phyloP scores from a whole-genome alignment of 1,140 invertebrate genomes.

The Sycophaga agraensis region DNA sequence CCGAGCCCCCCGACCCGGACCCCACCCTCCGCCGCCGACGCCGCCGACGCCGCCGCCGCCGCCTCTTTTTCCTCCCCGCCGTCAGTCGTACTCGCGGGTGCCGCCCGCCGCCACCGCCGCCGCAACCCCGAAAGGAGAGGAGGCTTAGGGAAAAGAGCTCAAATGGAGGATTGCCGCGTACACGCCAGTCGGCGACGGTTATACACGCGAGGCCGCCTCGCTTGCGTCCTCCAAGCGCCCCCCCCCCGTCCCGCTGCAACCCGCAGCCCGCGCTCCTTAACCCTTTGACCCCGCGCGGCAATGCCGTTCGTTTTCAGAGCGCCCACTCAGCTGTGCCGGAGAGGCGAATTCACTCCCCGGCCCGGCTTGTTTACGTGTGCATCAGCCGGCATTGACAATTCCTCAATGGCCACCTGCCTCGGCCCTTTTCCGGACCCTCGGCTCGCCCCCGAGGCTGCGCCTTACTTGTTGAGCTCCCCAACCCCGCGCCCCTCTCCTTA shows the following conservation, averaged over 20 bases:
- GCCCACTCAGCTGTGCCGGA: background rate
- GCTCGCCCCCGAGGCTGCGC: no score
- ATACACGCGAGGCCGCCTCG: background rate
- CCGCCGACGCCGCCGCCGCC: conserved; percentile 16
- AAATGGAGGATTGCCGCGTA: conserved; percentile 43
- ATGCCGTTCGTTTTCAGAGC: conserved; percentile 4
- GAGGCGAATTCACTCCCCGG: conserved; percentile 4
- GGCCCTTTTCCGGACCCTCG: no score
- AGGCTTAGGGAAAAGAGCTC: conserved; percentile 50
- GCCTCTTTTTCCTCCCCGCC: conserved; percentile 4
- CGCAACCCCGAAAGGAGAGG: conserved; percentile 42
- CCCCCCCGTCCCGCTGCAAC: background rate
- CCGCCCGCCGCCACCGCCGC: conserved; percentile 33
- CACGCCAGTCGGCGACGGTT: conserved; percentile 19
- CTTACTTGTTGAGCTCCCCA: conserved; percentile 3
- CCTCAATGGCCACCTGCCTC: no score
- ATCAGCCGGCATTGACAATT: no score
- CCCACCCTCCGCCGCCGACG: conserved; percentile 61
- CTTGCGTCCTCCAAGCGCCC: background rate
- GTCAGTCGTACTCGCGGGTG: background rate
- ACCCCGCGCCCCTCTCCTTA: background rate
- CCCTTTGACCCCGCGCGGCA: conserved; percentile 7
- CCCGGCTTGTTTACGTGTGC: background rate
- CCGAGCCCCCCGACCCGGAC: conserved; percentile 30
- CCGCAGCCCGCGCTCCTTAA: conserved; percentile 5